These are phyloP conservation scores for Chorisops tibialis DNA, from an alignment of 2,888 invertebrate species.

Conservation along the genomic window DNA sequence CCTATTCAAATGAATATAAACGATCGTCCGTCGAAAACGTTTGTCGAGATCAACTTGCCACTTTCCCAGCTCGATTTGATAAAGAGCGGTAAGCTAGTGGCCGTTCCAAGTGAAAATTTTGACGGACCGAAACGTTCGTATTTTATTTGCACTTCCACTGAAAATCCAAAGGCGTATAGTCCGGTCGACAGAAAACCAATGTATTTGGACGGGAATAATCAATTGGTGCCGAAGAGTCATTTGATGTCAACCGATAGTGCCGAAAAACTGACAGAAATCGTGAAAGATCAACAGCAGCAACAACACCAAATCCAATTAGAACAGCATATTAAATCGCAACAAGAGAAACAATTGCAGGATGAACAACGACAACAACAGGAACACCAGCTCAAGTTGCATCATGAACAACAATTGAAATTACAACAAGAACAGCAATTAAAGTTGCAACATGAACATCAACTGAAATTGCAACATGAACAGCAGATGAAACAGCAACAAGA, in stretches of 20 bases:
- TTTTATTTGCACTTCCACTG: conserved; percentile 65
- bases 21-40: too few relatives aligned
- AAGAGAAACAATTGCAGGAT: background rate
- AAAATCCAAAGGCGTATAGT: conserved; percentile 66
- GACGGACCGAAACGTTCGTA: conserved; percentile 52
- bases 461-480: background rate
- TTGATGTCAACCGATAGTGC: background rate
- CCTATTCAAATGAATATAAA: background rate
- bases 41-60: too few relatives aligned
- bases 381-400: too few relatives aligned
- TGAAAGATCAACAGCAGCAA: background rate
- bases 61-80: too few relatives aligned
- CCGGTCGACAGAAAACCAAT: conserved; percentile 64
- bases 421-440: background rate
- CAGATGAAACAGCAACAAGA: too few relatives aligned
- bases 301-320: background rate
- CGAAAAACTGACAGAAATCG: background rate
- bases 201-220: conserved; percentile 45
- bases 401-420: too few relatives aligned
- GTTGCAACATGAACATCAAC: background rate
- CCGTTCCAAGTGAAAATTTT: conserved; percentile 69
- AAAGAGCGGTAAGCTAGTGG: conserved; percentile 57
- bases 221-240: conserved; percentile 39
- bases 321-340: background rate
- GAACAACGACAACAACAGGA: background rate